These are phyloP conservation scores for Chelmon rostratus DNA, from an alignment of 2,797 vertebrate species.

Conservation along the genomic window DNA sequence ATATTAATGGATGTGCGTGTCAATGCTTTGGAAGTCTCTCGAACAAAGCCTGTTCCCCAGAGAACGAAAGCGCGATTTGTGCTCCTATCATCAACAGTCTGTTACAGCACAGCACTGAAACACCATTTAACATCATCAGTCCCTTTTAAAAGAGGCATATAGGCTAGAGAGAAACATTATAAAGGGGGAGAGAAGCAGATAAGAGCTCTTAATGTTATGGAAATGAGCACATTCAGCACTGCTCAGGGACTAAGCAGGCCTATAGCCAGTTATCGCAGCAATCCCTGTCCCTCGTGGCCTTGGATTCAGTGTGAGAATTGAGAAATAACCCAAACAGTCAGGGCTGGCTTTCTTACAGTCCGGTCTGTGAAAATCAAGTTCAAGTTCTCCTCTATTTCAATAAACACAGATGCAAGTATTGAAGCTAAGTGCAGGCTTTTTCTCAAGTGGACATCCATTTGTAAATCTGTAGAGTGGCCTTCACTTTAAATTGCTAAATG, in stretches of 20 bases:
- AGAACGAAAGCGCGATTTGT: constrained; percentile 43
- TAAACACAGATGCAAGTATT: constrained; percentile 22
- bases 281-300: background rate
- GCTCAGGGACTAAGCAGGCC: constrained; percentile 27
- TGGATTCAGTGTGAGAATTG: constrained; percentile 40
- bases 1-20: constrained; percentile 46
- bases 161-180: constrained; percentile 34
- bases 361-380: constrained; percentile 29
- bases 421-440: constrained; percentile 11
- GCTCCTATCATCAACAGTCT: constrained; percentile 24
- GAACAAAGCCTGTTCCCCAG: constrained; percentile 54
- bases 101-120: constrained; percentile 30
- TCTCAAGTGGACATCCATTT: constrained; percentile 36
- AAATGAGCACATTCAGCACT: constrained; percentile 50
- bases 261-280: constrained; percentile 29
- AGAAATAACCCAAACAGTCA: constrained; percentile 47
- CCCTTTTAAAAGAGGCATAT: constrained; percentile 17
- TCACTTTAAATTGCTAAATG: constrained; percentile 45
- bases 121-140: constrained; percentile 44
- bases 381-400: constrained; percentile 19
- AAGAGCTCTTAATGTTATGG: constrained; percentile 45
- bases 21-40: constrained; percentile 46
- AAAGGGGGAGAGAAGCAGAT: constrained; percentile 30
- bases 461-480: constrained; percentile 30
- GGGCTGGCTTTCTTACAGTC: constrained; percentile 11